Evolutionary conservation across 1,140 invertebrate genomes (phyloP).

Genomic region (Ooceraea biroi): DNA sequence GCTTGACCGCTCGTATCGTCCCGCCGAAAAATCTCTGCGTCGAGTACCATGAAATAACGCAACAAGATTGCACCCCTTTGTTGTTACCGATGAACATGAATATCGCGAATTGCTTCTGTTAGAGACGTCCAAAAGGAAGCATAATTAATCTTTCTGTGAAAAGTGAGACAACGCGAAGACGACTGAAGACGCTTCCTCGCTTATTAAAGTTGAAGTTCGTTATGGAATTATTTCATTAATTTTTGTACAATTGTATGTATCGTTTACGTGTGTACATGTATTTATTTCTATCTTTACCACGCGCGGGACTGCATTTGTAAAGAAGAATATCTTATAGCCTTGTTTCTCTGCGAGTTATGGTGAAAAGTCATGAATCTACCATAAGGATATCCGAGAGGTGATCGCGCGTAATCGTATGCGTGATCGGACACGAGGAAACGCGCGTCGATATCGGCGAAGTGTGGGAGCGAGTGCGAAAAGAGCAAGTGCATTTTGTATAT

Average conservation of each 20-base stretch:
- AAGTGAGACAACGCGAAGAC: not conserved
- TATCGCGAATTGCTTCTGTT: constrained; percentile 1
- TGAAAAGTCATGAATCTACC: not conserved
- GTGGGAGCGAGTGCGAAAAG: not conserved
- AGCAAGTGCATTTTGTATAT: constrained; percentile 77
- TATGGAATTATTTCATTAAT: constrained; percentile 26
- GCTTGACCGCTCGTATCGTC: not conserved
- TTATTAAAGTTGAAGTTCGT: constrained; percentile 4
- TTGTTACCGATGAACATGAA: constrained; percentile 7
- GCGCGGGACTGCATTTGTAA: not conserved
- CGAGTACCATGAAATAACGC: not conserved
- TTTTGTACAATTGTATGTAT: constrained; percentile 22
- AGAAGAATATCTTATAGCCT: constrained; percentile 2
- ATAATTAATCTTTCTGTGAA: constrained; percentile 9
- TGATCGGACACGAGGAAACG: not conserved
- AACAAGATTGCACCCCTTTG: not conserved
- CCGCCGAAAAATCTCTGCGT: not conserved
- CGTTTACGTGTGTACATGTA: not conserved
- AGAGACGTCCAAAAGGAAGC: not conserved
- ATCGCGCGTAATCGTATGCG: not conserved
- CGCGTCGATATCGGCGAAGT: not conserved
- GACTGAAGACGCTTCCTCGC: not conserved
- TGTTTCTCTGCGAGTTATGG: constrained; percentile 7
- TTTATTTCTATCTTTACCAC: constrained; percentile 11
- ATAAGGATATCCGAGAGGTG: constrained; percentile 17